Conservation (phyloP, 2,888 invertebrate species). For the Tholera decimalis region DNA sequence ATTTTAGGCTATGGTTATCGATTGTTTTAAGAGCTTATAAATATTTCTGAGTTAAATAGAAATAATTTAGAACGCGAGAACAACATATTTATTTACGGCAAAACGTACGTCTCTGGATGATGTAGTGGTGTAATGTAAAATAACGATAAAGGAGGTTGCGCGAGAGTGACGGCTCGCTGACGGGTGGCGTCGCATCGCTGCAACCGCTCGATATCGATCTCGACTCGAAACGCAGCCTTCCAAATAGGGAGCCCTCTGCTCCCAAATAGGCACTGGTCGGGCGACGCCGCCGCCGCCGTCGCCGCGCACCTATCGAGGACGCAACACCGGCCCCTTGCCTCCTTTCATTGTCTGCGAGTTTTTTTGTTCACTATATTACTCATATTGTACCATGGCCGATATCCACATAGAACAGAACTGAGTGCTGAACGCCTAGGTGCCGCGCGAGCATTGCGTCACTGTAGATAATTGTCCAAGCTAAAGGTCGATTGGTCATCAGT, state of each 20-base stretch:
- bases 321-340: conserved; percentile 76
- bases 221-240: conserved; percentile 88
- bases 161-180: conserved; percentile 81
- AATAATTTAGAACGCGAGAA: conserved; percentile 27
- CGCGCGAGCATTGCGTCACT: conserved; percentile 60
- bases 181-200: conserved; percentile 75
- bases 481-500: conserved; percentile 67
- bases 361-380: conserved; percentile 76
- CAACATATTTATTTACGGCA: conserved; percentile 17
- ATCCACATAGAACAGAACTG: conserved; percentile 37
- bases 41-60: conserved; percentile 37
- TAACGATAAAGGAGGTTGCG: conserved; percentile 75
- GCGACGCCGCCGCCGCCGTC: conserved; percentile 67
- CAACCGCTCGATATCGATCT: conserved; percentile 82
- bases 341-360: conserved; percentile 86
- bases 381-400: conserved; percentile 71
- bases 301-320: conserved; percentile 81
- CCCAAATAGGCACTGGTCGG: conserved; percentile 87
- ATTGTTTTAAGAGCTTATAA: conserved; percentile 55
- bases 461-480: conserved; percentile 65
- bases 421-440: conserved; percentile 42
- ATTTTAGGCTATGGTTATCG: conserved; percentile 58
- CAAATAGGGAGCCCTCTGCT: conserved; percentile 86
- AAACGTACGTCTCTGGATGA: conserved; percentile 16
- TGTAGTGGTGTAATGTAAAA: conserved; percentile 66